phyloP scores from a whole-genome alignment of 2,888 invertebrate genomes.

The Linyphia triangularis region DNA sequence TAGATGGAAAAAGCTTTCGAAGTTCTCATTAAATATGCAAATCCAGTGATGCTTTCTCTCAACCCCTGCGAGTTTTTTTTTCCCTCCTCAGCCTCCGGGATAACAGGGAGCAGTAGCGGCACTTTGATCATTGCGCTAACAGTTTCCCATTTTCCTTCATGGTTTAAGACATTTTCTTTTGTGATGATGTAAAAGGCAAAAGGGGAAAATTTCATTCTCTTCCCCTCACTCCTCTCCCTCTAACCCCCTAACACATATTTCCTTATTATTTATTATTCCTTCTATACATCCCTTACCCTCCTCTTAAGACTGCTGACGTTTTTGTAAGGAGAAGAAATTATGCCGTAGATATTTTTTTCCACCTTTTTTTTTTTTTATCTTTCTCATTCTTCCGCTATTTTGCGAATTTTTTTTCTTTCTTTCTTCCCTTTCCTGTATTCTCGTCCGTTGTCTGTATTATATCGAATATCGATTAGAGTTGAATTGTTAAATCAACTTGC shows the following conservation, averaged over 20 bases:
- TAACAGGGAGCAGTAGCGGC: slow-evolving; percentile 45
- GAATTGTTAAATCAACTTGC: slow-evolving; percentile 75
- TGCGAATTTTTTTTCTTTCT: slow-evolving; percentile 46
- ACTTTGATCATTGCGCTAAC: slow-evolving; percentile 73
- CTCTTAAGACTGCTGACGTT: slow-evolving; percentile 63
- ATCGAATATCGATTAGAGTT: slow-evolving; percentile 74
- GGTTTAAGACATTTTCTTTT: slow-evolving; percentile 74
- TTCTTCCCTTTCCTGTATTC: background rate
- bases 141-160: slow-evolving; percentile 74
- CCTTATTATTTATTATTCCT: slow-evolving; percentile 72
- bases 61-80: background rate
- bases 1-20: slow-evolving; percentile 58
- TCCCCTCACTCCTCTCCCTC: slow-evolving; percentile 38
- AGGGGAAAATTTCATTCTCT: slow-evolving; percentile 62
- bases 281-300: slow-evolving; percentile 41
- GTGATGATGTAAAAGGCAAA: slow-evolving; percentile 68
- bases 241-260: slow-evolving; percentile 3
- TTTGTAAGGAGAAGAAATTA: slow-evolving; percentile 73
- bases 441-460: slow-evolving; percentile 35
- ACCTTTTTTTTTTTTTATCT: slow-evolving; percentile 43
- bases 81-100: slow-evolving; percentile 50
- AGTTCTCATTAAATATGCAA: slow-evolving; percentile 74
- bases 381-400: slow-evolving; percentile 55
- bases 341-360: slow-evolving; percentile 57
- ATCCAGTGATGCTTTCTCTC: slow-evolving; percentile 70